Evolutionary conservation across 2,113 vertebrate genomes (phyloP), one percentile per base, ranked within the genome.

Genomic region (Corydoras maculifer): DNA sequence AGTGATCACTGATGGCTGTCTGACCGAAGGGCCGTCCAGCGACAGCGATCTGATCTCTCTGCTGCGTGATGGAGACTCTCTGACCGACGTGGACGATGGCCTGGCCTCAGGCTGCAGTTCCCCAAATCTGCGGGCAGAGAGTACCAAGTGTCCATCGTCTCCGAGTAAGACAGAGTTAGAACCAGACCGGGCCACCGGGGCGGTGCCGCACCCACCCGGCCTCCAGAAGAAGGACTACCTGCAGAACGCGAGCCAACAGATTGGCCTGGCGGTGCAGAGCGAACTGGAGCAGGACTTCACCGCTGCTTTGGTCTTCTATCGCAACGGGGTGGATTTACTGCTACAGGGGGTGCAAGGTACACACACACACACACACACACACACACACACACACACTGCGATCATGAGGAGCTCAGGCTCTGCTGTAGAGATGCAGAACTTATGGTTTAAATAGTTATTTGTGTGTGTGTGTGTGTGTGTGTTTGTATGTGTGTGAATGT

Each of bases 281-380:
- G 97, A 99, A 79, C 91, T 90, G 31, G 92, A 95, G 53, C 90
- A 91, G 57, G 93, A 99, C 81, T 98, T 92, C 82, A 91, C 92
- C 82, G 83, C 92, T 59, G 95, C 97, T 1, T 92, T 95, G 79
- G 87, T 85, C 18, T 95, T 91, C 86, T 98, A 98, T 78, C 90
- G 90, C 65, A 94, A 82, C 12, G 95, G 95, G 3, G 97, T 99
- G 62, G 95, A 98, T 85, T 87, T 96, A 68, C 92, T 98, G 31
- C 86, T 98, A 59, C 95, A 96, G 87, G 95, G 96, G 74, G 97
- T 99, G 73, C 97, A 99, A 97, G 96, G 96, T 98, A 79, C 9
- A 25, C 58, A 50, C 54, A 25, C 55, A 60, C 62, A 50, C 53
- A 30, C 54, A 25, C 14, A 30, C 14, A 55, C 50, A 57, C 62